Conservation (phyloP, 2,888 invertebrate genomes). For the Pseudococcus longispinus region DNA sequence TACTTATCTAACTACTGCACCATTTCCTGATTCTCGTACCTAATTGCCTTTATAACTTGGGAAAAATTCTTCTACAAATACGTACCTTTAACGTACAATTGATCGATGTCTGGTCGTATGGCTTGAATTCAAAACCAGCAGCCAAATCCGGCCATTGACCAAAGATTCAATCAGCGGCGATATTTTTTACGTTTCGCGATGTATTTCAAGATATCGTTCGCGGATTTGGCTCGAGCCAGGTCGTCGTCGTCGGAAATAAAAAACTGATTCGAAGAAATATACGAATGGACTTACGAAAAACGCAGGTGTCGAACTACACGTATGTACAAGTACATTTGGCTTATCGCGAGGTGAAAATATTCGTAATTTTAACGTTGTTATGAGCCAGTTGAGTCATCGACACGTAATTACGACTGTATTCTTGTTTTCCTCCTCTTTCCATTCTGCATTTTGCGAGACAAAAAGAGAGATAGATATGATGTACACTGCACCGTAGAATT, state of each 20-base stretch:
- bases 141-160: not conserved
- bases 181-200: not conserved
- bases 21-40: not conserved
- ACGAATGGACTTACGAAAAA: no score
- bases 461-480: not conserved
- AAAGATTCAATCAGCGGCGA: not conserved
- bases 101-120: not conserved
- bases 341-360: not conserved
- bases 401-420: slow-evolving; percentile 14
- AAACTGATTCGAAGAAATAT: not conserved
- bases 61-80: not conserved
- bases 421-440: not conserved
- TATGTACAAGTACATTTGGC: not conserved
- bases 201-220: not conserved
- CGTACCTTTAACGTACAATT: not conserved
- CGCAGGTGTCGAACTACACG: not conserved
- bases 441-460: not conserved
- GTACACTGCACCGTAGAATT: not conserved
- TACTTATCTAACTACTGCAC: not conserved
- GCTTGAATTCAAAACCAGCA: not conserved
- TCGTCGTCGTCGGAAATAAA: no score
- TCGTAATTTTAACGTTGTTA: not conserved
- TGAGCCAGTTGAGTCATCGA: slow-evolving; percentile 1
- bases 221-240: not conserved
- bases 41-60: not conserved